These are phyloP conservation scores for Phoebastria nigripes DNA, from an alignment of 2,797 vertebrate species.

Conservation along the genomic window DNA sequence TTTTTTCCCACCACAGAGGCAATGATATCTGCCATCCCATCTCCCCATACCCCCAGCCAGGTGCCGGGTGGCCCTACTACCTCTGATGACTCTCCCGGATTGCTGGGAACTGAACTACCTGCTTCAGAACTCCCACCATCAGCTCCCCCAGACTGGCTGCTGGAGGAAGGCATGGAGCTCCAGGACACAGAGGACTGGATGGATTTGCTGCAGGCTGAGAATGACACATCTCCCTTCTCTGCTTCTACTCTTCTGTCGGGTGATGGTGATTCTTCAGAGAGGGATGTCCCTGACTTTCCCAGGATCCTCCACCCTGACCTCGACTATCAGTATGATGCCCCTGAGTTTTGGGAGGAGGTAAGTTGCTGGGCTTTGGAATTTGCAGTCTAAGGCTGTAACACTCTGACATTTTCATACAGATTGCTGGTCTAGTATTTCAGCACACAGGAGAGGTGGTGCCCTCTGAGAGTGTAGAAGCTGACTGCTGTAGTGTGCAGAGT, in stretches of 20 bases:
- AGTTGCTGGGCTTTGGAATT: constrained; percentile 31
- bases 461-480: neutral
- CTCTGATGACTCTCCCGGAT: constrained; percentile 55
- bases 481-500: accelerated
- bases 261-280: constrained; percentile 87
- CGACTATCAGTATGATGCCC: constrained; percentile 89
- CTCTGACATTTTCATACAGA: neutral
- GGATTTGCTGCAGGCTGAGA: constrained; percentile 77
- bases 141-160: constrained; percentile 50
- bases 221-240: constrained; percentile 84
- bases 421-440: neutral
- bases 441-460: neutral
- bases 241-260: constrained; percentile 90
- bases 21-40: constrained; percentile 47
- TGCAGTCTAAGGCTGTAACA: neutral
- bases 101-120: constrained; percentile 46
- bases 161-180: constrained; percentile 63
- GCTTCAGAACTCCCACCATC: constrained; percentile 56
- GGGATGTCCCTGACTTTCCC: constrained; percentile 78
- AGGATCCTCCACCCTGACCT: constrained; percentile 82
- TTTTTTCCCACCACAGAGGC: constrained; percentile 18
- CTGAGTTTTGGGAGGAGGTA: constrained; percentile 87
- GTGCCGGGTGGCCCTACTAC: constrained; percentile 51
- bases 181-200: constrained; percentile 74
- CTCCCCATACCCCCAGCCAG: constrained; percentile 52